Conservation (phyloP, 2,888 invertebrate genomes). For the Cerastis rubricosa region DNA sequence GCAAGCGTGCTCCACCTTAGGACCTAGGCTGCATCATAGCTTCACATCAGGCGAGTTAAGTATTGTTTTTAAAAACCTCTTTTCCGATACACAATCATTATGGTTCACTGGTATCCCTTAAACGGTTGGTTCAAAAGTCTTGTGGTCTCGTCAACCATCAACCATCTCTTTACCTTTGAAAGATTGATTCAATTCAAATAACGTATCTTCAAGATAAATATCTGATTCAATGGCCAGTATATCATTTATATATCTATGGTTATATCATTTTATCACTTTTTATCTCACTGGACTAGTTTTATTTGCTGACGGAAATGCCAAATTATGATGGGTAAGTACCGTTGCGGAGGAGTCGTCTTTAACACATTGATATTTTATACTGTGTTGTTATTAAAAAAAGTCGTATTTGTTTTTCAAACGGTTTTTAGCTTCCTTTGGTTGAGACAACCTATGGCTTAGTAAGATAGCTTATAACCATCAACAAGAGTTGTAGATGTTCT, state of each 20-base stretch:
- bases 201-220: conserved; percentile 29
- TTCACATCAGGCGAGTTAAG: too few species aligned
- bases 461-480: neutral
- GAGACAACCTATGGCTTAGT: neutral
- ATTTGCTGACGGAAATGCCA: conserved; percentile 44
- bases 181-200: conserved; percentile 42
- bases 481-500: neutral
- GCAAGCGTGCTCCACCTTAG: too few species aligned
- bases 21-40: too few species aligned
- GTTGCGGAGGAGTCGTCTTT: neutral
- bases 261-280: conserved; percentile 16
- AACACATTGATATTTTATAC: conserved; percentile 15
- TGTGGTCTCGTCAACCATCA: neutral
- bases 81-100: neutral
- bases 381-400: neutral
- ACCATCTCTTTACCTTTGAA: neutral
- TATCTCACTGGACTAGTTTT: conserved; percentile 36
- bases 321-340: conserved; percentile 25
- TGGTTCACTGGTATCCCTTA: neutral
- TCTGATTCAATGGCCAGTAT: conserved; percentile 15
- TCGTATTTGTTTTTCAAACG: neutral
- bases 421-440: neutral
- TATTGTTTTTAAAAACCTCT: too few species aligned
- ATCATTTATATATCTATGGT: conserved; percentile 25
- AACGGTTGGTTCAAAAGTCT: neutral